phyloP scores from a whole-genome alignment of 2,888 invertebrate species.

The Coenonympha arcania region DNA sequence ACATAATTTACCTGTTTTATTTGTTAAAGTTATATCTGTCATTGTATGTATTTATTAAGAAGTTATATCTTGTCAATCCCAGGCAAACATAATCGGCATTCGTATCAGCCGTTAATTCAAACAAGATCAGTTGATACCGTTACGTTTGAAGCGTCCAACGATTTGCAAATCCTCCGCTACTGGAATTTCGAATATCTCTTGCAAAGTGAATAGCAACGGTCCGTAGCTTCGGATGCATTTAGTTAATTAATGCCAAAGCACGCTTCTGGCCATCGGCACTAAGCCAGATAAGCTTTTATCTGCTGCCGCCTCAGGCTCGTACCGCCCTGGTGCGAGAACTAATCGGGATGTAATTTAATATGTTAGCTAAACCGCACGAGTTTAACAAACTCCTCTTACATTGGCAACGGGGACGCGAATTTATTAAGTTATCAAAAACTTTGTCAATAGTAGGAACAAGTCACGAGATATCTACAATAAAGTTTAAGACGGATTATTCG shows the following conservation, averaged over 20 bases:
- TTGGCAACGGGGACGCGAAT: too few species aligned
- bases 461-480: too few species aligned
- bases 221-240: constrained; percentile 11
- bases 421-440: too few species aligned
- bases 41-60: too few species aligned
- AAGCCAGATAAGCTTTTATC: constrained; percentile 11
- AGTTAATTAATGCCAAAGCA: constrained; percentile 19
- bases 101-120: not conserved
- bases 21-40: too few species aligned
- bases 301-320: too few species aligned
- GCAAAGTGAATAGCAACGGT: constrained; percentile 17
- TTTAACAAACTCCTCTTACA: not conserved
- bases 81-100: not conserved
- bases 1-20: too few species aligned
- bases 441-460: too few species aligned
- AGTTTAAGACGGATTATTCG: too few species aligned
- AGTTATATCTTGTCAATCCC: too few species aligned
- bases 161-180: constrained; percentile 10
- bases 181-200: constrained; percentile 12
- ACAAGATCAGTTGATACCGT: not conserved
- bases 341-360: constrained; percentile 4
- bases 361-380: not conserved
- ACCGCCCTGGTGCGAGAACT: not conserved
- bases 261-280: constrained; percentile 6
- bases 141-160: not conserved